Base-by-base conservation (phyloP, 1,140 invertebrate genomes). In the Drosophila paulistorum region DNA sequence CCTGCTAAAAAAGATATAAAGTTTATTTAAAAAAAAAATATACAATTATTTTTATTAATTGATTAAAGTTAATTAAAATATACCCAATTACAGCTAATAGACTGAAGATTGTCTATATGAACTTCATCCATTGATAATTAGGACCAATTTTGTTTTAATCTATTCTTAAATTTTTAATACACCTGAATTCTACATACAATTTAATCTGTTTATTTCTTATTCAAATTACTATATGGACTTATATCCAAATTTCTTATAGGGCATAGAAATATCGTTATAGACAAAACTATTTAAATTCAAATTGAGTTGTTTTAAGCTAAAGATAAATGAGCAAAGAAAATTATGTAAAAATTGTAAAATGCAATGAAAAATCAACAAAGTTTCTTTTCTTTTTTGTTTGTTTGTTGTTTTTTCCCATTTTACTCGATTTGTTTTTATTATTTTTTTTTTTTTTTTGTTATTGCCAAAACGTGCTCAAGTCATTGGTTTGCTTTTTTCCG, bases 301-400 rank as follows among this genome's bases (percentile, higher is more conserved):
- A 86, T 86, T 86, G 82, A 86, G 71, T 76, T 79, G 81, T 74
- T 78, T 74, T 69, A n/a, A 2, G 7, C 14, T 59, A 58, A 9
- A 42, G 45, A 20, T 51, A 20, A 59, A 26, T 41, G 41, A 13
- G 30, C 30, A 26, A 37, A 66, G 42, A 75, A 86, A 81, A 81
- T 81, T 68, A 85, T 84, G 78, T 84, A 78, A 84, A 84, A 85
- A 77, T 73, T 63, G 37, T 33, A 51, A 48, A 71, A 41, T 45
- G 41, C 60, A 62, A 62, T 62, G 33, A 42, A 63, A 41, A 69
- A 59, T 48, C 26, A 42, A 17, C 41, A 62, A 62, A 45, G 7
- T 26, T 59, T 60, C 17, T 59, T 57, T 57, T 6, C n/a, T 30
- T 57, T 58, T 58, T 20, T 64, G 7, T n/a, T n/a, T n/a, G n/a